Evolutionary conservation across 2,888 invertebrate species (phyloP).

Genomic region (Hydraecia micacea): DNA sequence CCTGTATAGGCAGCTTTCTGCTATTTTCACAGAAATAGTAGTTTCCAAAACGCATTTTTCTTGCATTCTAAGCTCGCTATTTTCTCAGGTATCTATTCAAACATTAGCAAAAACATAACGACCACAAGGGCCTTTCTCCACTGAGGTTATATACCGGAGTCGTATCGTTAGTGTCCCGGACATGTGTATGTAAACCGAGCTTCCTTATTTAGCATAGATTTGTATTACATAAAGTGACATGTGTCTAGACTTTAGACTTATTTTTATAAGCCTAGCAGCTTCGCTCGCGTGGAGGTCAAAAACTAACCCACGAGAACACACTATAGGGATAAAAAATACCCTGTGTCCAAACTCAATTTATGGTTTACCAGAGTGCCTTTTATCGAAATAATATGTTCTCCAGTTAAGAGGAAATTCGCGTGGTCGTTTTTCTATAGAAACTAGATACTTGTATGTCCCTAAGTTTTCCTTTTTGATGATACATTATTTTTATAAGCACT

Average conservation of each 20-base stretch:
- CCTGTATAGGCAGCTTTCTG: neutral
- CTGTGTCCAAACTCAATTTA: no score
- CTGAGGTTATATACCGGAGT: constrained; percentile 26
- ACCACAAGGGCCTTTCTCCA: constrained; percentile 51
- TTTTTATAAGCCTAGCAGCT: neutral
- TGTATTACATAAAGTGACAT: constrained; percentile 12
- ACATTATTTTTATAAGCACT: no score
- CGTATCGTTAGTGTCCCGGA: constrained; percentile 59
- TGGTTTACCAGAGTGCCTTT: no score
- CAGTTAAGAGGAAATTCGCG: no score
- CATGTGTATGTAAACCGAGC: constrained; percentile 16
- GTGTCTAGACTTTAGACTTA: neutral
- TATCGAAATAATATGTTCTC: no score
- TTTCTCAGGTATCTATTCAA: neutral
- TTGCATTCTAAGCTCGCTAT: neutral
- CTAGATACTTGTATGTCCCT: no score
- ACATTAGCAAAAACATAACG: constrained; percentile 60
- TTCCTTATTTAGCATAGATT: constrained; percentile 51
- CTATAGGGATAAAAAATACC: neutral
- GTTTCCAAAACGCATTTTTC: neutral
- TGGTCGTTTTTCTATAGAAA: no score
- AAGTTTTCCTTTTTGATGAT: no score
- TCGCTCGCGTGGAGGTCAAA: neutral
- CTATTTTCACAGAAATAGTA: neutral
- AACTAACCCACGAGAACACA: no score